Conservation (phyloP, 2,113 vertebrate species). For the Neogobius melanostomus region DNA sequence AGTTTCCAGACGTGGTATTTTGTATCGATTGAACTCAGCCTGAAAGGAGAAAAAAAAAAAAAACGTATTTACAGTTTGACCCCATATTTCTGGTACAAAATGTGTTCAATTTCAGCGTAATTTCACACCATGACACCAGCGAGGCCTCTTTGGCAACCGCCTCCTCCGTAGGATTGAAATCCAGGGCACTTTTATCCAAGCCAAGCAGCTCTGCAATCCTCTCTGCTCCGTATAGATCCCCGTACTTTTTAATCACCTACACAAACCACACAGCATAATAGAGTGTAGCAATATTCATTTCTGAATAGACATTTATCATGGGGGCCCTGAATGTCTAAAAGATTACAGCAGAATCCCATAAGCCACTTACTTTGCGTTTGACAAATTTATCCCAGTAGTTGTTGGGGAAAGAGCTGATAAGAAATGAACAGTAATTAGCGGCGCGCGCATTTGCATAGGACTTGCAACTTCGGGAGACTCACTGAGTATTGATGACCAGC, state of each 20-base stretch:
- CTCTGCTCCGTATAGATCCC: conserved; percentile 94
- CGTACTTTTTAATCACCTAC: conserved; percentile 98
- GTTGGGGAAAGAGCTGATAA: conserved; percentile 91
- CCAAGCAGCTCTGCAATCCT: conserved; percentile 96
- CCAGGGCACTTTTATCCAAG: conserved; percentile 93
- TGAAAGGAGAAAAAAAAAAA: conserved; percentile 58
- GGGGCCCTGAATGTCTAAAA: conserved; percentile 8
- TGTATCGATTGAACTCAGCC: conserved; percentile 94
- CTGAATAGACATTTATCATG: background rate
- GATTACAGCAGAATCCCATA: conserved; percentile 4
- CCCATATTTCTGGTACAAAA: conserved; percentile 19
- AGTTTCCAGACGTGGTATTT: conserved; percentile 98
- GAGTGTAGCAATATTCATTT: background rate
- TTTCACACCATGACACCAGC: conserved; percentile 88
- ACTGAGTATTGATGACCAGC: conserved; percentile 96
- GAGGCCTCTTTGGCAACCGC: conserved; percentile 87
- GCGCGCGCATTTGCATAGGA: conserved; percentile 2
- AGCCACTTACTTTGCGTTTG: conserved; percentile 89
- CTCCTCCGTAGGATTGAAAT: conserved; percentile 95
- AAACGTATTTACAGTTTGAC: conserved; percentile 22
- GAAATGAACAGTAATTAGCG: background rate
- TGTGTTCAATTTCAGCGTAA: background rate
- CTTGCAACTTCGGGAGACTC: conserved; percentile 58
- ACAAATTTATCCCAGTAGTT: conserved; percentile 99
- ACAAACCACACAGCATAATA: conserved; percentile 9